Conservation (phyloP, 2,113 vertebrate species). For the Glaucidium brasilianum region DNA sequence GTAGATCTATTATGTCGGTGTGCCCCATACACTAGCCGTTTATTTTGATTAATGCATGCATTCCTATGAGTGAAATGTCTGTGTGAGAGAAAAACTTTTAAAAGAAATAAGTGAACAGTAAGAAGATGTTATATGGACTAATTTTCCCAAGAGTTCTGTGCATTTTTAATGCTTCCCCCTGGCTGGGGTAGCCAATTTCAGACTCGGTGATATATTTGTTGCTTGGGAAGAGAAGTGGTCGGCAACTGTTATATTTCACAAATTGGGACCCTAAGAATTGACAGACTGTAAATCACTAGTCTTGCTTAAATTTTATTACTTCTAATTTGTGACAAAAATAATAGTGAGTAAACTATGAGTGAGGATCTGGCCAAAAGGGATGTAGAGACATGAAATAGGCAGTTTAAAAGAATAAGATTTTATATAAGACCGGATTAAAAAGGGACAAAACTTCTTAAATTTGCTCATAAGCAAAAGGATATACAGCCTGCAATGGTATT, state of each 20-base stretch:
- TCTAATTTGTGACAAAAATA: neutral
- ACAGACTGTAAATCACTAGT: neutral
- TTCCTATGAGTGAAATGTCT: neutral
- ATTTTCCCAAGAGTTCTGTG: neutral
- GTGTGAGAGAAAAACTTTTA: neutral
- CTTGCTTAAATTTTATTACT: neutral
- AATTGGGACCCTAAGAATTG: neutral
- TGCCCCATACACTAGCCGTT: conserved; percentile 40
- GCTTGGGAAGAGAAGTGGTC: neutral
- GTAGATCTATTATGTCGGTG: conserved; percentile 36
- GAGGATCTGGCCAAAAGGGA: neutral
- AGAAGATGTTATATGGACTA: neutral
- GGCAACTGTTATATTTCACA: neutral
- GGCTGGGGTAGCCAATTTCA: neutral
- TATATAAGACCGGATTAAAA: neutral
- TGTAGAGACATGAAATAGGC: neutral
- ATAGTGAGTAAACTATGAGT: neutral
- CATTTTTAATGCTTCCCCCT: neutral
- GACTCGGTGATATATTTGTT: neutral
- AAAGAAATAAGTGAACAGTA: neutral
- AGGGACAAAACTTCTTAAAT: neutral
- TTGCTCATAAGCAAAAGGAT: neutral
- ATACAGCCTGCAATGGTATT: neutral
- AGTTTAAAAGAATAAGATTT: neutral
- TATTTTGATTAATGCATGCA: conserved; percentile 67